A percentile compares a stretch with the other conserved stretches of the same genome.
phyloP scores from a whole-genome alignment of 1,140 invertebrate genomes.

The Tachypleus tridentatus region DNA sequence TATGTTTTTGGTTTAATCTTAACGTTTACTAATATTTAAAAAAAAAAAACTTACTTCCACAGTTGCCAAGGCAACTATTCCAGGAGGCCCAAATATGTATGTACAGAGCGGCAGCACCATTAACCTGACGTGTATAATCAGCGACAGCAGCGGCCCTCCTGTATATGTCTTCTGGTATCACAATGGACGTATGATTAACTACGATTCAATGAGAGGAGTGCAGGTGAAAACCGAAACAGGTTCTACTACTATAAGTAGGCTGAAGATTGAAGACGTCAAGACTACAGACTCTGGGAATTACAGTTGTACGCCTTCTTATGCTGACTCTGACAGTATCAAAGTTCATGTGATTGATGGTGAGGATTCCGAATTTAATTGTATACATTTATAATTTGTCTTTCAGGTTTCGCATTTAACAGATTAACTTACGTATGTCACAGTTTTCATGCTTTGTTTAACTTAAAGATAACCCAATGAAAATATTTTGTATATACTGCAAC shows the following conservation, averaged over 20 bases:
- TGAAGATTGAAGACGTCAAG: slow-evolving; percentile 72
- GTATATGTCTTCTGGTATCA: slow-evolving; percentile 66
- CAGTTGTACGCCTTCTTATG: slow-evolving; percentile 70
- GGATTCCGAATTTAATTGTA: slow-evolving; percentile 15
- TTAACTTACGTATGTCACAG: too few relatives aligned
- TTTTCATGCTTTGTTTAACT: too few relatives aligned
- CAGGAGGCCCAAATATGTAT: slow-evolving; percentile 64
- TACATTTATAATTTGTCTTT: too few relatives aligned
- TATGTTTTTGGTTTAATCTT: too few relatives aligned
- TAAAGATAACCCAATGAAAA: too few relatives aligned
- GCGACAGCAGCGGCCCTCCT: slow-evolving; percentile 68
- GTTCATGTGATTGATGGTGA: slow-evolving; percentile 75
- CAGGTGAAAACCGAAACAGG: slow-evolving; percentile 82
- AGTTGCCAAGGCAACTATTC: slow-evolving; percentile 72
- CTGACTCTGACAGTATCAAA: slow-evolving; percentile 63
- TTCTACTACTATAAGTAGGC: slow-evolving; percentile 71
- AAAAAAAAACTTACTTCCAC: slow-evolving; percentile 27
- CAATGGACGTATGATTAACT: slow-evolving; percentile 62
- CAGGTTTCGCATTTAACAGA: too few relatives aligned
- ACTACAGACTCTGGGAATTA: slow-evolving; percentile 55
- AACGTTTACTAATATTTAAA: too few relatives aligned
- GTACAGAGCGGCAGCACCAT: slow-evolving; percentile 76
- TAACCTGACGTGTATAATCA: slow-evolving; percentile 72
- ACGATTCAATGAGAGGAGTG: slow-evolving; percentile 39
- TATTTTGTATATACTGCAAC: too few relatives aligned